These are phyloP conservation scores for Palythoa heliodiscus DNA, from an alignment of 92 coral and sea anemone genomes.

Conservation along the genomic window DNA sequence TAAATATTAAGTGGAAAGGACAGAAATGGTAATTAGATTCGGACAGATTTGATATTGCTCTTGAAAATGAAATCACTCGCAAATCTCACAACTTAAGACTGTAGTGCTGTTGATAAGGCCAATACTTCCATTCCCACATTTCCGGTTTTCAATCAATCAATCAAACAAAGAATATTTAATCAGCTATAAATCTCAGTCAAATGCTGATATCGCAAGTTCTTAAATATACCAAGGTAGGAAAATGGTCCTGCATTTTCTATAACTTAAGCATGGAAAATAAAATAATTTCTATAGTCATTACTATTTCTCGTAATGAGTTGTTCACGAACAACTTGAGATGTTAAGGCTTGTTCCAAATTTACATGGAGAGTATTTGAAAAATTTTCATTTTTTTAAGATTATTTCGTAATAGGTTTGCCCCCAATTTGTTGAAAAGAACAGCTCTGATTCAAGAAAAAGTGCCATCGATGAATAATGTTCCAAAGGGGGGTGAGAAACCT, in stretches of 20 bases:
- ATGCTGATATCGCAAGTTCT: constrained; percentile 8
- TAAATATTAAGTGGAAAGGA: not conserved
- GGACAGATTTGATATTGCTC: not conserved
- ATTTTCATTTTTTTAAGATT: too few species aligned
- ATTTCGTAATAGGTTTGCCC: too few species aligned
- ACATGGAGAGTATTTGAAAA: too few species aligned
- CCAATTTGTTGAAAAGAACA: too few species aligned
- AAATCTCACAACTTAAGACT: constrained; percentile 3
- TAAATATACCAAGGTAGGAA: not conserved
- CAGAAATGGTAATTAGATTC: not conserved
- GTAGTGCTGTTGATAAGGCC: not conserved
- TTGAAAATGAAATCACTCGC: not conserved
- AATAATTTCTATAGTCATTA: too few species aligned
- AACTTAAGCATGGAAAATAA: not conserved
- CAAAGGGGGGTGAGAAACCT: too few species aligned
- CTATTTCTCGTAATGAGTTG: too few species aligned
- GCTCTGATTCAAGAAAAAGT: too few species aligned
- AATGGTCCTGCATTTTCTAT: not conserved
- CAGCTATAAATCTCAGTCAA: constrained; percentile 22
- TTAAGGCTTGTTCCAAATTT: too few species aligned
- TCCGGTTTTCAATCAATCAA: constrained; percentile 38
- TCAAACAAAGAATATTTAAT: constrained; percentile 20
- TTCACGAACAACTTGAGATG: too few species aligned
- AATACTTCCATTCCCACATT: constrained; percentile 26
- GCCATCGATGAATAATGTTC: too few species aligned